phyloP scores from a whole-genome alignment of 2,888 invertebrate genomes.

The Mythimna loreyi region DNA sequence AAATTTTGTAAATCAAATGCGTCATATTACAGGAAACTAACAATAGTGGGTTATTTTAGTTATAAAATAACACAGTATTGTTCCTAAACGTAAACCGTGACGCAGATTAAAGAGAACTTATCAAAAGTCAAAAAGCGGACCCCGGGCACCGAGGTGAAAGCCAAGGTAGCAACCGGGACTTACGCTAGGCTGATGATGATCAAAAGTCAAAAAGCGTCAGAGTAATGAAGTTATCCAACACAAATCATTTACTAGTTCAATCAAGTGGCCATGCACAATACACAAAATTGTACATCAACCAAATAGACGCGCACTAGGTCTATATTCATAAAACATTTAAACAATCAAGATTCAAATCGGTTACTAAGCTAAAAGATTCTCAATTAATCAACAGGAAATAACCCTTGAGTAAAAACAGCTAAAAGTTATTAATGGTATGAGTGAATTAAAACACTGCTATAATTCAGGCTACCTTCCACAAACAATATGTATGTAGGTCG shows the following conservation, averaged over 20 bases:
- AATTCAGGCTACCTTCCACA: slow-evolving; percentile 69
- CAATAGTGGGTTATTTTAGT: slow-evolving; percentile 2
- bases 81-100: not conserved
- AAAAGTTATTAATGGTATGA: slow-evolving; percentile 51
- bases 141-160: no score
- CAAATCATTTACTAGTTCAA: slow-evolving; percentile 11
- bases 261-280: slow-evolving; percentile 6
- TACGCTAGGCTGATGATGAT: no score
- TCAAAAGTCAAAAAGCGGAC: slow-evolving; percentile 5
- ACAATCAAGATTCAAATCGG: slow-evolving; percentile 1
- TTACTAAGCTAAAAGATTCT: slow-evolving; percentile 7
- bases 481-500: slow-evolving; percentile 76
- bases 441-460: slow-evolving; percentile 51
- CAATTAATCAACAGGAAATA: slow-evolving; percentile 10
- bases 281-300: slow-evolving; percentile 17
- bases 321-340: slow-evolving; percentile 20
- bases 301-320: slow-evolving; percentile 26
- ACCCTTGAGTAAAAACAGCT: slow-evolving; percentile 40
- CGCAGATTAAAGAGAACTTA: slow-evolving; percentile 7
- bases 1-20: slow-evolving; percentile 16
- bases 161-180: no score
- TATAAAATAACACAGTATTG: no score
- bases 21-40: slow-evolving; percentile 7
- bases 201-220: slow-evolving; percentile 8
- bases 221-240: slow-evolving; percentile 18